phyloP scores from a whole-genome alignment of 1,140 invertebrate genomes.

The Drosophila littoralis region DNA sequence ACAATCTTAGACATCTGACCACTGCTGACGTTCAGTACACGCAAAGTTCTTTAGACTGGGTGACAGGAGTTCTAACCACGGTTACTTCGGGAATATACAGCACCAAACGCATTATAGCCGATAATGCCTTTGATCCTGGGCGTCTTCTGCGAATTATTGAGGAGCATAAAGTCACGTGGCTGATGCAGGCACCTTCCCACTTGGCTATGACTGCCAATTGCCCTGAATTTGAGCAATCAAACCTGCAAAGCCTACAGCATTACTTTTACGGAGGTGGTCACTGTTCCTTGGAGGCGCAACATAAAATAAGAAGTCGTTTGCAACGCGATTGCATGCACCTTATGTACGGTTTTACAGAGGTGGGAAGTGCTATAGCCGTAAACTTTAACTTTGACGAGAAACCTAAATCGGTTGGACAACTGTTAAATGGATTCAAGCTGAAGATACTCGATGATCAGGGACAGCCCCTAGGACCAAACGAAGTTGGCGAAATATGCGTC shows the following conservation, averaged over 20 bases:
- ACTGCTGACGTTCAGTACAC: conserved; percentile 58
- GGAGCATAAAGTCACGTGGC: conserved; percentile 60
- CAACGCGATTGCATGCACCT: conserved; percentile 39
- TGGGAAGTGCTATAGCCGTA: conserved; percentile 39
- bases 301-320: conserved; percentile 43
- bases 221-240: conserved; percentile 32
- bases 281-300: conserved; percentile 51
- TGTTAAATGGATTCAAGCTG: conserved; percentile 34
- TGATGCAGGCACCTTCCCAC: conserved; percentile 59
- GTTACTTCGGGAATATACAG: conserved; percentile 53
- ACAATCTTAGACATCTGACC: conserved; percentile 33
- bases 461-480: conserved; percentile 41
- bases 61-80: conserved; percentile 57
- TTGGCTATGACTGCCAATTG: conserved; percentile 59
- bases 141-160: conserved; percentile 41
- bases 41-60: conserved; percentile 67
- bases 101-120: conserved; percentile 58
- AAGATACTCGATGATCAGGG: conserved; percentile 80
- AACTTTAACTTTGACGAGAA: conserved; percentile 61
- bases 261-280: conserved; percentile 57
- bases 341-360: conserved; percentile 61
- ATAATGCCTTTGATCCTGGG: conserved; percentile 56
- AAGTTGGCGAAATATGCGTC: conserved; percentile 70
- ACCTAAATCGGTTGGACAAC: conserved; percentile 61
- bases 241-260: conserved; percentile 42